Evolutionary conservation across 2,113 vertebrate species (phyloP).

Genomic region (Vidua chalybeata): DNA sequence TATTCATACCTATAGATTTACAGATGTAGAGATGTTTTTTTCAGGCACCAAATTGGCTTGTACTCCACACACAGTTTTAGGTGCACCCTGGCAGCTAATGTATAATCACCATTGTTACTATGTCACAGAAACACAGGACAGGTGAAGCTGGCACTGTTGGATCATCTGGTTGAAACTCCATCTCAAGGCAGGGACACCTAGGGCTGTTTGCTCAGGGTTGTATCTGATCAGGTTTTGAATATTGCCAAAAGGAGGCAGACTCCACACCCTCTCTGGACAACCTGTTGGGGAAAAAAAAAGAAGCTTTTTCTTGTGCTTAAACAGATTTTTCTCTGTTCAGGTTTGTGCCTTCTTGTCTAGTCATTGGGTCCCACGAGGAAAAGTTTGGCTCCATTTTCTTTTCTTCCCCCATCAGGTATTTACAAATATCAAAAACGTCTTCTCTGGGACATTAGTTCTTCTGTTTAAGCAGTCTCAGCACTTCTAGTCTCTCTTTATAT

Average conservation of each 20-base stretch:
- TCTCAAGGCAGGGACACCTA: background rate
- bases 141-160: background rate
- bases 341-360: background rate
- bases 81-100: accelerated
- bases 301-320: background rate
- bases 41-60: background rate
- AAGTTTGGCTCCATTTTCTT: background rate
- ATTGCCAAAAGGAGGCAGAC: background rate
- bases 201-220: background rate
- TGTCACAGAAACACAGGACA: background rate
- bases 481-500: background rate
- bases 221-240: background rate
- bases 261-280: background rate
- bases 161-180: background rate
- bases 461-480: background rate
- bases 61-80: accelerated
- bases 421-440: background rate
- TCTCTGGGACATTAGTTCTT: background rate
- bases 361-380: background rate
- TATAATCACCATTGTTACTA: background rate
- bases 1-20: background rate
- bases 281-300: background rate
- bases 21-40: background rate
- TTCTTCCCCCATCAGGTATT: background rate
- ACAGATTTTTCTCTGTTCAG: background rate